Conservation (phyloP, 2,888 invertebrate species). For the Meloe dianella region DNA sequence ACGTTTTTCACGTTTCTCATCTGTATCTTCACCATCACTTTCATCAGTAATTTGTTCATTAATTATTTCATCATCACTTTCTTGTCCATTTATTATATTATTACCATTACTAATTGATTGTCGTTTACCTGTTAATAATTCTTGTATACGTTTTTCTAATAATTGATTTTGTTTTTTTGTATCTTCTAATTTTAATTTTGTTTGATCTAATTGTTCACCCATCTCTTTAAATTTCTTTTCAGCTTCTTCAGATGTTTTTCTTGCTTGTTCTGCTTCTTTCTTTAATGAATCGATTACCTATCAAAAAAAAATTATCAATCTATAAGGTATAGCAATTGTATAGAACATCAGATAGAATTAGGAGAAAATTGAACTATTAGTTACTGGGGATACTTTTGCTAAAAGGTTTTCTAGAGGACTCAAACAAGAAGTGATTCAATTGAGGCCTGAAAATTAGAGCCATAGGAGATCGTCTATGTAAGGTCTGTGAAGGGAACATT, state of each 20-base stretch:
- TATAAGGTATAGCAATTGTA: no score
- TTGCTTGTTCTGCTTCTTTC: conserved; percentile 76
- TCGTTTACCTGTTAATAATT: conserved; percentile 62
- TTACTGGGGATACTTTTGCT: no score
- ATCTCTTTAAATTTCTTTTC: conserved; percentile 80
- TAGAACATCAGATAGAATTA: not conserved
- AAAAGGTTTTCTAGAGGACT: no score
- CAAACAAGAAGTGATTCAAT: no score
- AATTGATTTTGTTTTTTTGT: conserved; percentile 77
- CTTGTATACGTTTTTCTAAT: conserved; percentile 78
- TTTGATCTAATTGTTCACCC: conserved; percentile 77
- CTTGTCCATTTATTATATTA: conserved; percentile 62
- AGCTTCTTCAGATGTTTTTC: conserved; percentile 78
- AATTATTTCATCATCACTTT: conserved; percentile 59
- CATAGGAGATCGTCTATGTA: no score
- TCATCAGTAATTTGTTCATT: conserved; percentile 66
- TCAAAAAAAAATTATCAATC: no score
- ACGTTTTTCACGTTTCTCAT: conserved; percentile 66
- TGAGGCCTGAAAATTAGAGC: no score
- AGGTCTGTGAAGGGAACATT: no score
- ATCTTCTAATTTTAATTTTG: conserved; percentile 79
- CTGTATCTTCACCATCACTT: conserved; percentile 71
- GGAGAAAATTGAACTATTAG: no score
- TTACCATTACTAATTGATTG: conserved; percentile 21
- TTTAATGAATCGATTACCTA: conserved; percentile 71